These are phyloP conservation scores for Macaria notata DNA, from an alignment of 2,888 invertebrate genomes.

Conservation along the genomic window DNA sequence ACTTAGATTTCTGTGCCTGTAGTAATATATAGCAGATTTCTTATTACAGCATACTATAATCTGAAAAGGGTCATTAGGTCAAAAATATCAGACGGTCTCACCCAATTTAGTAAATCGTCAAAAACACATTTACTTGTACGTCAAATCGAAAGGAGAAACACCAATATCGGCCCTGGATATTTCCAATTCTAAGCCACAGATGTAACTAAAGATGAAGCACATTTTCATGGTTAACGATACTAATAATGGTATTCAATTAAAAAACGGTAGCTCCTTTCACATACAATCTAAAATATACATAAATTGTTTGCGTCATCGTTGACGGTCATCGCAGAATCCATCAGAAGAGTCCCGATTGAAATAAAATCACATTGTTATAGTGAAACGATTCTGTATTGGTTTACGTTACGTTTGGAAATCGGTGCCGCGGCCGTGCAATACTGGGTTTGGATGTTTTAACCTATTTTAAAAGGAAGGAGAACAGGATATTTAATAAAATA, in stretches of 20 bases:
- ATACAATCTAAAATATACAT: too few relatives aligned
- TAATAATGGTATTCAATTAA: too few relatives aligned
- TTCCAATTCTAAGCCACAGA: slow-evolving; percentile 11
- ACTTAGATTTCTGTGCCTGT: too few relatives aligned
- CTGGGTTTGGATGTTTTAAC: neutral
- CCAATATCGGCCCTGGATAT: slow-evolving; percentile 18
- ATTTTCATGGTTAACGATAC: too few relatives aligned
- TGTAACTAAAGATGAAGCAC: slow-evolving; percentile 1
- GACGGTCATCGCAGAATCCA: slow-evolving; percentile 1
- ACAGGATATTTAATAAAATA: too few relatives aligned
- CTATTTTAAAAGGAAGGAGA: too few relatives aligned
- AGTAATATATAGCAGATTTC: too few relatives aligned
- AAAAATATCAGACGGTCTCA: neutral
- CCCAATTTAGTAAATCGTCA: slow-evolving; percentile 6
- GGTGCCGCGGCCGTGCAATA: slow-evolving; percentile 8
- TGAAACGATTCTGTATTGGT: slow-evolving; percentile 29
- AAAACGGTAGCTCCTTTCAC: too few relatives aligned
- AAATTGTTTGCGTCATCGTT: slow-evolving; percentile 12
- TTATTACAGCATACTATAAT: too few relatives aligned
- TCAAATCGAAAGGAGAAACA: slow-evolving; percentile 14
- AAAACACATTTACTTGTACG: slow-evolving; percentile 17
- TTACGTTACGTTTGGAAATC: slow-evolving; percentile 23
- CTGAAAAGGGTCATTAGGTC: slow-evolving; percentile 2
- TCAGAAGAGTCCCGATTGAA: slow-evolving; percentile 31
- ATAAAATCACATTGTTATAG: slow-evolving; percentile 36